Evolutionary conservation across 2,888 invertebrate genomes (phyloP), one percentile per base, ranked within the genome.

Genomic region (Notodonta dromedarius): DNA sequence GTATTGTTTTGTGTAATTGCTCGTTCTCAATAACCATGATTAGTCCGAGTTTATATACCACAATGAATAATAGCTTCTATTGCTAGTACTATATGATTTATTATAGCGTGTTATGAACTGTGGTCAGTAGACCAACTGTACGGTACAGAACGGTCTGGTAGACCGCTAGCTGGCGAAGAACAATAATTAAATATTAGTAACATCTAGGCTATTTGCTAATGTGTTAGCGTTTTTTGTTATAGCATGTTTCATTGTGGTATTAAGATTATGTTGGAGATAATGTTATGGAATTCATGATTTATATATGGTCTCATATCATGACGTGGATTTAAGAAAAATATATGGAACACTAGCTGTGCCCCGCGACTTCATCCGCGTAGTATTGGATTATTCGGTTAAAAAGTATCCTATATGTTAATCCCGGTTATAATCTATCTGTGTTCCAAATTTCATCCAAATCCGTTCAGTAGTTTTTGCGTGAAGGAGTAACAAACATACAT

Each of bases 111-210:
- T 14, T 16, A 50, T 16, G 39, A 40, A 62, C 57, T 56, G 14
- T 82, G 86, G 85, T 85, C 85, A 86, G 85, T 81, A 63, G 80
- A 74, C 71, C 78, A 77, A 71, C 69, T 73, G 73, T 83, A 87
- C 86, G 84, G 88, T 88, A 85, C 77, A 75, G 73, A 67, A 73
- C 71, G 69, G 68, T 67, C 70, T 70, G 69, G 79, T 76, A 81
- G 78, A 77, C 79, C 76, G 69, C 66, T 85, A 84, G 84, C 86
- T 81, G 77, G 76, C 74, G 70, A 72, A 78, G 76, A 78, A 79
- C 75, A 82, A 80, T 80, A 74, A 77, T 74, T 67, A 67, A 72
- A 73, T 77, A 73, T 68, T 65, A 66, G 67, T 68, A 69, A 67
- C 70, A 77, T 77, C 70, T 74, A 59, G 78, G 76, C 70, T 76